Base-by-base conservation (phyloP, 2,113 vertebrate genomes). In the Sciurus niger region DNA sequence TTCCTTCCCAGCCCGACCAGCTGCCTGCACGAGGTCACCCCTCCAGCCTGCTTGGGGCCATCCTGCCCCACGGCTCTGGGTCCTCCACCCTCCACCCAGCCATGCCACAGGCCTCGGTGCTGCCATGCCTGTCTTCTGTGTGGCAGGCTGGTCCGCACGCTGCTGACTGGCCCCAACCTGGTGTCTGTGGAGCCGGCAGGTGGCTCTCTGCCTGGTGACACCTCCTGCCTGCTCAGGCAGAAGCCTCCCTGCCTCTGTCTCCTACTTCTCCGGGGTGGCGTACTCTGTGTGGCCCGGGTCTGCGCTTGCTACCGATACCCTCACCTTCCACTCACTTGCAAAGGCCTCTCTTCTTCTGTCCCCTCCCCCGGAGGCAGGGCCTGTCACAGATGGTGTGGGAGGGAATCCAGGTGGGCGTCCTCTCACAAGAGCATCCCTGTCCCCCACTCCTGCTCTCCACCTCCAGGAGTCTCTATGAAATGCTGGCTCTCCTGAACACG, bases 171-270 rank as follows among this genome's bases (percentile, higher is more conserved):
- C 22, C 8, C 22, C 8, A 10, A 8, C 14, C 30, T 55, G 12
- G 67, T 40, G 10, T 16, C 58, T 37, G 17, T 0, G 6, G 28
- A 34, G 48, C n/a, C 77, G 73, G 53, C 34, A 11, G 25, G 37
- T 10, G 17, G 16, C 32, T 8, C 55, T 55, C 73, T 24, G 68
- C 10, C 37, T 84, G 0, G 0, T 1, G 74, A 13, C 1, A 1
- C 28, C 4, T 9, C 14, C 51, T 3, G 16, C 20, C 20, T 17
- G 13, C 53, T 22, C 4, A 20, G 73, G 34, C 2, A 22, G 53
- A 40, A 10, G 13, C 0, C 0, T 8, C 6, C 24, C 16, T 4
- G 67, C 25, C 4, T 14, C 60, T 24, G 3, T 7, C 28, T 6
- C 43, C 53, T 13, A 28, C 78, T 5, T 30, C n/a, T 37, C 53